Evolutionary conservation across 2,888 invertebrate genomes (phyloP), one percentile per base, ranked within the genome.

Genomic region (Dryobotodes eremita): DNA sequence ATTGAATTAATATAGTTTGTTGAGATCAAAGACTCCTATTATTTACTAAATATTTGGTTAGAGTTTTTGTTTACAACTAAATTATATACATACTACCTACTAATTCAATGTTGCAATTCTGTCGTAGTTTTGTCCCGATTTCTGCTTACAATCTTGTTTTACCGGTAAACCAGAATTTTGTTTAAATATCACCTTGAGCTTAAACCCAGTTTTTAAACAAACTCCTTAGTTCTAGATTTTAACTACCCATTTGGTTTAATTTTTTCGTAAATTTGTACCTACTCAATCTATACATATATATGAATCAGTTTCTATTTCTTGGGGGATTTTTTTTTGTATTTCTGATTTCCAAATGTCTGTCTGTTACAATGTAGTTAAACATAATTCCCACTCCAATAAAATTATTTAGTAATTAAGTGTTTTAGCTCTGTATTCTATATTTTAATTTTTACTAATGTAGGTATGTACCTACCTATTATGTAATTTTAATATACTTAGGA

Each of bases 351-450:
- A 57, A 48, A 68, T 69, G 15, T 69, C 64, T 59, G 46, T 62
- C 46, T 7, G n/a, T 36, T 31, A 55, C 23, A 13, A 42, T 50
- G 1, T 46, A 59, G 46, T 50, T 77, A 42, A 64, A 79, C 7
- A 6, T 69, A 75, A 65, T 53, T 75, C 57, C 65, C 57, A 70
- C 69, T 77, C 64, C 57, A 82, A 65, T 74, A 71, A 36, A n/a
- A 62, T 61, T 71, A 66, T 57, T 59, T 81, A 69, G 57, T 62
- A 65, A 31, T 46, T 69, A 80, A 77, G 70, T 68, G 74, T 61
- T 82, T 71, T 75, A 83, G 48, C 48, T 64, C 13, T 72, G 23
- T 31, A 72, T 71, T 75, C 48, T 57, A 65, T 69, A 61, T 53
- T 75, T 55, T n/a, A 50, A 64, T 64, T 23, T 65, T 72, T 73